phyloP scores from a whole-genome alignment of 2,113 vertebrate genomes.

The Sitta europaea region DNA sequence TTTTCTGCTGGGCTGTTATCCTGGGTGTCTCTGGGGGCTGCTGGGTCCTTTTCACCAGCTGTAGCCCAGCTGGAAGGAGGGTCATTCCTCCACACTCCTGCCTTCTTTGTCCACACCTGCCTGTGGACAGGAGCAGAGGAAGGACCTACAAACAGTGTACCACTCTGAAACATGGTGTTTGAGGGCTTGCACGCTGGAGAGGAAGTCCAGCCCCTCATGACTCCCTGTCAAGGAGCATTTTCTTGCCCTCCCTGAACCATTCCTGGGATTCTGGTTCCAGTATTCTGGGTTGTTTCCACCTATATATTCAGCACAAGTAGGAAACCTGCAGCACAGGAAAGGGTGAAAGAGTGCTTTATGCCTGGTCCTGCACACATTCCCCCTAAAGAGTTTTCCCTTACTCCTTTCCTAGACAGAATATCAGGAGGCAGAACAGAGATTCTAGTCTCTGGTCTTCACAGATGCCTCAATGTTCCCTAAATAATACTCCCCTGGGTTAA shows the following conservation, averaged over 20 bases:
- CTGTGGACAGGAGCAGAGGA: background rate
- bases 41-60: background rate
- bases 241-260: background rate
- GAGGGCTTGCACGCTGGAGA: background rate
- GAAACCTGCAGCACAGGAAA: background rate
- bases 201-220: background rate
- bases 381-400: background rate
- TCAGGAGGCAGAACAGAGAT: background rate
- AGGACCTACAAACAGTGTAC: rapidly evolving
- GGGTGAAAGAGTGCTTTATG: background rate
- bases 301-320: background rate
- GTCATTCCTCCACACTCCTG: background rate
- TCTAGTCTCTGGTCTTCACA: background rate
- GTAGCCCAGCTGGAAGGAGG: background rate
- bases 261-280: background rate
- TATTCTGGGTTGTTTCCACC: background rate
- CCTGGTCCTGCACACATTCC: background rate
- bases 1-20: background rate
- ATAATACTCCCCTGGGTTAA: background rate
- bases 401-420: background rate
- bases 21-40: background rate
- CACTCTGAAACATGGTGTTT: rapidly evolving
- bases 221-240: background rate
- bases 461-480: background rate
- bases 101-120: background rate